Conservation (phyloP, 2,113 vertebrate species). For the Passerina amoena region DNA sequence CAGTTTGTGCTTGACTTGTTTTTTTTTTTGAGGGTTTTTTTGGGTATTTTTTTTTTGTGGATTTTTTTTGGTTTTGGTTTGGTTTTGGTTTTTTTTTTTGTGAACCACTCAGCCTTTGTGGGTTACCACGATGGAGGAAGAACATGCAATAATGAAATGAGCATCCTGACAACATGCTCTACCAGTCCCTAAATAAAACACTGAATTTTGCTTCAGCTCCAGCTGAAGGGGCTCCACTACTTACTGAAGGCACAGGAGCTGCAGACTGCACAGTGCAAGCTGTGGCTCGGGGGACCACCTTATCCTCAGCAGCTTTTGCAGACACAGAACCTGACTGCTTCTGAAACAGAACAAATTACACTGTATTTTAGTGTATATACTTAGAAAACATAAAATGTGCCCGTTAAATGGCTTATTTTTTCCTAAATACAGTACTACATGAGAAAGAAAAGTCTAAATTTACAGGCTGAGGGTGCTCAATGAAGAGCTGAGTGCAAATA, state of each 20-base stretch:
- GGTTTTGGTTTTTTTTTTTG: too few species aligned
- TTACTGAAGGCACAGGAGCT: slow-evolving; percentile 46
- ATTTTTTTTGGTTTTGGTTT: too few species aligned
- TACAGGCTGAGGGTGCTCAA: neutral
- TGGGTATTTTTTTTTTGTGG: too few species aligned
- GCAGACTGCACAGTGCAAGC: slow-evolving; percentile 54
- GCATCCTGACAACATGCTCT: neutral
- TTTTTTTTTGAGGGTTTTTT: too few species aligned
- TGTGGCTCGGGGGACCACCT: slow-evolving; percentile 24
- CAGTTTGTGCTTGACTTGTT: neutral
- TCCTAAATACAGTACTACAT: neutral
- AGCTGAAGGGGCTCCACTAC: neutral
- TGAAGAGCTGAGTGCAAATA: neutral
- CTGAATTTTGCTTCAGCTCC: neutral
- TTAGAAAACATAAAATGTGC: neutral
- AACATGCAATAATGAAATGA: neutral
- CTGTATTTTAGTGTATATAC: neutral
- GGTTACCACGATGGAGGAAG: neutral
- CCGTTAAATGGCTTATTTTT: neutral
- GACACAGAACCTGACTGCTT: neutral
- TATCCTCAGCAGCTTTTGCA: neutral
- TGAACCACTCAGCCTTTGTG: neutral
- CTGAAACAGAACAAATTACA: neutral
- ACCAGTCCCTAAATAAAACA: rapidly evolving
- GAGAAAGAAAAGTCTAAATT: neutral